Evolutionary conservation across 1,140 invertebrate genomes (phyloP).

Genomic region (Zaprionus taronus): DNA sequence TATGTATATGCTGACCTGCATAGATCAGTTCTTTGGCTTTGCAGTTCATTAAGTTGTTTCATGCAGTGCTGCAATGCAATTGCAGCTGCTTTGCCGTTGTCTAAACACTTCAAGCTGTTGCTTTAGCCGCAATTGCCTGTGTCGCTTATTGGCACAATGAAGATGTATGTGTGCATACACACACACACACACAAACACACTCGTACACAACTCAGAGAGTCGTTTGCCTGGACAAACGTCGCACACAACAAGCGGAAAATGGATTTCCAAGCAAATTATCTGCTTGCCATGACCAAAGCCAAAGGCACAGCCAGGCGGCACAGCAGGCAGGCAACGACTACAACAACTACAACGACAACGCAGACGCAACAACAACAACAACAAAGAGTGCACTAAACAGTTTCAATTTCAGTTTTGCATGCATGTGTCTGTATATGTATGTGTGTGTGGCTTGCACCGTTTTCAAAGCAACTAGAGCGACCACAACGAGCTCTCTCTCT

Average conservation of each 20-base stretch:
- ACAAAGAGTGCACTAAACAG: conserved; percentile 64
- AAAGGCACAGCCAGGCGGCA: conserved; percentile 15
- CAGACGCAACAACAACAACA: conserved; percentile 41
- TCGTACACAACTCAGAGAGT: conserved; percentile 13
- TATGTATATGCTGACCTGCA: not conserved
- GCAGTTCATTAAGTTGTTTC: conserved; percentile 7
- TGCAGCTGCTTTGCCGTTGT: not conserved
- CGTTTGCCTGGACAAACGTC: conserved; percentile 35
- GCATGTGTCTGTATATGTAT: conserved; percentile 15
- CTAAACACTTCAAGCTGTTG: conserved; percentile 32
- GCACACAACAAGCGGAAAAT: conserved; percentile 73
- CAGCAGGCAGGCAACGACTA: conserved; percentile 11
- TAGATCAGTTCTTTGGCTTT: not conserved
- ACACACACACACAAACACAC: conserved; percentile 21
- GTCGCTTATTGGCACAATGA: conserved; percentile 37
- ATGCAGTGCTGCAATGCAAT: not conserved
- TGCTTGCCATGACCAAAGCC: conserved; percentile 52
- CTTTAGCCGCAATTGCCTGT: conserved; percentile 25
- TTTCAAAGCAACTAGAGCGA: conserved; percentile 33
- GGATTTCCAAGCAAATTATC: conserved; percentile 83
- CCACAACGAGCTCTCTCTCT: not conserved
- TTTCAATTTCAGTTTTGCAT: conserved; percentile 70
- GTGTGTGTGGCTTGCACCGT: conserved; percentile 15
- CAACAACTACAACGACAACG: conserved; percentile 16
- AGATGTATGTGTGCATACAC: conserved; percentile 19